A percentile compares a stretch with the other conserved stretches of the same genome.
These are phyloP conservation scores for Penaeus japonicus DNA, from an alignment of 1,140 invertebrate genomes.

Conservation along the genomic window DNA sequence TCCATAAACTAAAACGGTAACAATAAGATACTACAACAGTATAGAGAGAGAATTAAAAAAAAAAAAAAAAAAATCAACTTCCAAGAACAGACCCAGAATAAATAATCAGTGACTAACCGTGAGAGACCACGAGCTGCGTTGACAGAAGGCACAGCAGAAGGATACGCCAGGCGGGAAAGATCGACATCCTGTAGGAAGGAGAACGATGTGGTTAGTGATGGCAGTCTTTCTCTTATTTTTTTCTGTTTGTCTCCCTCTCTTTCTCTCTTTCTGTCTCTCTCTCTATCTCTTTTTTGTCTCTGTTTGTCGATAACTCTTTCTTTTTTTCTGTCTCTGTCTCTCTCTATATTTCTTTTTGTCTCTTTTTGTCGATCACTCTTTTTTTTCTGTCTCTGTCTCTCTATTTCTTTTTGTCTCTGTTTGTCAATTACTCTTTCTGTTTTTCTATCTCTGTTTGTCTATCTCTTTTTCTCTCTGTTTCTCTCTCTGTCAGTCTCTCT, in stretches of 20 bases:
- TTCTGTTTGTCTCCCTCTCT: not conserved
- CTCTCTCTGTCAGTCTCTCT: not conserved
- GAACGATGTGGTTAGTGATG: not conserved
- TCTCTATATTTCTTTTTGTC: too few relatives aligned
- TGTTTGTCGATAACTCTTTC: not conserved
- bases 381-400: too few relatives aligned
- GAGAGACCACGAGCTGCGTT: too few relatives aligned
- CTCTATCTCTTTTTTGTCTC: not conserved
- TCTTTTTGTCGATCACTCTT: too few relatives aligned
- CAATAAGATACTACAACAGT: too few relatives aligned
- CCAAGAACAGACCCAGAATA: too few relatives aligned
- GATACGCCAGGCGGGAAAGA: not conserved
- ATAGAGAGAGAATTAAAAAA: too few relatives aligned
- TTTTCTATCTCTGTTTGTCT: too few relatives aligned
- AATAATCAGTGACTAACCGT: too few relatives aligned
- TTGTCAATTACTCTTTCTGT: not conserved
- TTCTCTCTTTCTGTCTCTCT: not conserved
- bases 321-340: not conserved
- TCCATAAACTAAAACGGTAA: too few relatives aligned
- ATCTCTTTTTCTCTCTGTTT: not conserved
- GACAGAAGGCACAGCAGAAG: not conserved
- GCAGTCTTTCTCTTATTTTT: not conserved
- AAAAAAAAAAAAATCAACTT: too few relatives aligned
- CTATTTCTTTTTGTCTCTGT: too few relatives aligned
- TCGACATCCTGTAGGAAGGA: not conserved